Conservation (phyloP, 2,113 vertebrate species). For the Cyphomyrus plagiostoma region DNA sequence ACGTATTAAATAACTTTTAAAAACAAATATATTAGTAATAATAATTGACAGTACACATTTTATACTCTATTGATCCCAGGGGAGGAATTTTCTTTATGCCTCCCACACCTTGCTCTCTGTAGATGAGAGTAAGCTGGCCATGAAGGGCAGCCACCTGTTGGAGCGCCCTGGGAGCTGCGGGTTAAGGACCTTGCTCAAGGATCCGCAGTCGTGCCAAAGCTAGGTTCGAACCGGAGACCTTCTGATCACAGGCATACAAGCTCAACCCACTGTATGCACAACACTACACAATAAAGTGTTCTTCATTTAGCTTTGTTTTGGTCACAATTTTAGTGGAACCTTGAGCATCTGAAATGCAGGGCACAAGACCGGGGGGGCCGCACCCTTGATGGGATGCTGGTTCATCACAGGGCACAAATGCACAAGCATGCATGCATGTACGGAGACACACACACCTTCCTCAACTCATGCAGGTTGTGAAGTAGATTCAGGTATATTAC, state of each 20-base stretch:
- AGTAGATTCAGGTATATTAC: neutral
- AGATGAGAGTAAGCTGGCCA: too few species aligned
- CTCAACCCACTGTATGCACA: neutral
- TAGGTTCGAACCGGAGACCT: too few species aligned
- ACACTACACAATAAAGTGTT: neutral
- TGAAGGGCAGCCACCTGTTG: too few species aligned
- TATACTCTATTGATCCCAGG: neutral
- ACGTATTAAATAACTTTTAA: neutral
- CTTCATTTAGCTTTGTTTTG: neutral
- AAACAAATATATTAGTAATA: neutral
- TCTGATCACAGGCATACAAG: too few species aligned
- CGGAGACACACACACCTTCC: neutral
- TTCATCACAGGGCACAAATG: neutral
- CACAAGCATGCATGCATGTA: neutral
- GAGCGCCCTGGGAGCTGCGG: too few species aligned
- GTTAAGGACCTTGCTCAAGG: too few species aligned
- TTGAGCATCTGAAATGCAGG: neutral
- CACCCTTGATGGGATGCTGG: neutral
- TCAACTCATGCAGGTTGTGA: neutral
- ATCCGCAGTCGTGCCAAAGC: too few species aligned
- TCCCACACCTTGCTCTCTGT: neutral
- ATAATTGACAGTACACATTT: neutral
- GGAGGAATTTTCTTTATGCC: neutral
- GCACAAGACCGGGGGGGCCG: neutral
- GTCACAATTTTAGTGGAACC: neutral